Conservation (phyloP, 2,113 vertebrate genomes). For the Asarcornis scutulata region DNA sequence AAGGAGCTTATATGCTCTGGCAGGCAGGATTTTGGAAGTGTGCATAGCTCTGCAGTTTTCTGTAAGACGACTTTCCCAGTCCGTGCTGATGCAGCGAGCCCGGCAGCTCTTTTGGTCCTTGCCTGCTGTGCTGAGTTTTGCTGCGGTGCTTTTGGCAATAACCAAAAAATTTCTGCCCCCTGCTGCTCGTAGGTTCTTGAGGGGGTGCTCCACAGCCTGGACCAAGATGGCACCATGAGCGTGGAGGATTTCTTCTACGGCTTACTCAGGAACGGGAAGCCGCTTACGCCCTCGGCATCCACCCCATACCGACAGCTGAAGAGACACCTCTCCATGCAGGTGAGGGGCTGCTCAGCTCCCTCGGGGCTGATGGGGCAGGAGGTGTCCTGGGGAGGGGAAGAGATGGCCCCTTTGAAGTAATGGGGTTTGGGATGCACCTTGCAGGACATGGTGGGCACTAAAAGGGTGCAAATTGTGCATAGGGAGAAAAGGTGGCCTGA, state of each 20-base stretch:
- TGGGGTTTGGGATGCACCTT: background rate
- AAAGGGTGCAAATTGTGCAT: background rate
- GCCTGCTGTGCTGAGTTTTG: background rate
- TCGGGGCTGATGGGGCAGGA: no score
- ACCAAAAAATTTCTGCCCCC: background rate
- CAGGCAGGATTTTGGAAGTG: accelerated
- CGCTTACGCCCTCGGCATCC: slow-evolving; percentile 84
- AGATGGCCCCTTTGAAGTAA: no score
- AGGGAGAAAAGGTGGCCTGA: background rate
- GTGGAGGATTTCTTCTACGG: slow-evolving; percentile 89
- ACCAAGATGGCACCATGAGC: slow-evolving; percentile 82
- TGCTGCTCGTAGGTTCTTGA: slow-evolving; percentile 75
- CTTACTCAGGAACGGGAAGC: slow-evolving; percentile 82
- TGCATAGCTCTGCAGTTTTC: background rate
- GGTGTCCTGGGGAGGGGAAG: no score
- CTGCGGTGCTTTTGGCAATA: accelerated
- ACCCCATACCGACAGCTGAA: slow-evolving; percentile 94
- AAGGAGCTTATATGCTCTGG: background rate
- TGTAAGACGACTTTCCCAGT: background rate
- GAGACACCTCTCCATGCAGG: slow-evolving; percentile 93
- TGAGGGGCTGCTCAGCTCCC: slow-evolving; percentile 33
- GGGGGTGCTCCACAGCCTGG: slow-evolving; percentile 80
- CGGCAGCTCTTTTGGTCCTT: background rate
- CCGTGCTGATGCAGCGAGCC: background rate
- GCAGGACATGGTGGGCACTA: background rate